Evolutionary conservation across 1,140 invertebrate species (phyloP), one percentile per base, ranked within the genome.

Genomic region (Scaptomyza graminum): DNA sequence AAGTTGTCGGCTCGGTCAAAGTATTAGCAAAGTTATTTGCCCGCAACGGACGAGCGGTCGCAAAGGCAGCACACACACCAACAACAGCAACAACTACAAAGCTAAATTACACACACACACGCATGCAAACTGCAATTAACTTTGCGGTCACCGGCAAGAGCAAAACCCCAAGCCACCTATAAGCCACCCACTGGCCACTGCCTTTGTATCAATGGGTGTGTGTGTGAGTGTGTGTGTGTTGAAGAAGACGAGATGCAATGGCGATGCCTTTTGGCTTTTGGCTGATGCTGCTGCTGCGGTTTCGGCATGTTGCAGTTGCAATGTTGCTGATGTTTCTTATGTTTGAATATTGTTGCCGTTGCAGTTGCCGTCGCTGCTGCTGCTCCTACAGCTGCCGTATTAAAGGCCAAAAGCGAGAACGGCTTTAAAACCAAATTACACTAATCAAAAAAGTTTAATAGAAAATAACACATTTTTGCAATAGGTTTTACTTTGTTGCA

Each of bases 1-100:
- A 80, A 80, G 80, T 85, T 84, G 63, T 68, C 69, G 72, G 66
- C 72, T 68, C 74, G 80, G 80, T 83, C 80, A 83, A 80, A 83
- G 73, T 81, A 84, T 84, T 81, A 77, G 81, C 82, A 87, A 85
- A 83, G 76, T 83, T 83, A 82, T 83, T 83, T 79, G 65, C 50
- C 80, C 72, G 80, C 59, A 84, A 79, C 75, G 71, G 67, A 57
- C 76, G 60, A 65, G 57, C 79, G 68, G 75, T 72, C 76, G 64
- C 79, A 79, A 44, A 51, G 74, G 49, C 79, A 76, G 44, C 60
- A 79, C 54, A 76, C 75, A 43, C 69, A 63, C 44, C 76, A 59
- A 9, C 55, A 49, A 43, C 70, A 50, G 25, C 68, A 67, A 43
- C 52, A 37, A 57, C 28, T 34, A 34, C 54, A 66, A 52, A 52